Conservation (phyloP, 2,113 vertebrate species). For the Colistium nudipinnis region DNA sequence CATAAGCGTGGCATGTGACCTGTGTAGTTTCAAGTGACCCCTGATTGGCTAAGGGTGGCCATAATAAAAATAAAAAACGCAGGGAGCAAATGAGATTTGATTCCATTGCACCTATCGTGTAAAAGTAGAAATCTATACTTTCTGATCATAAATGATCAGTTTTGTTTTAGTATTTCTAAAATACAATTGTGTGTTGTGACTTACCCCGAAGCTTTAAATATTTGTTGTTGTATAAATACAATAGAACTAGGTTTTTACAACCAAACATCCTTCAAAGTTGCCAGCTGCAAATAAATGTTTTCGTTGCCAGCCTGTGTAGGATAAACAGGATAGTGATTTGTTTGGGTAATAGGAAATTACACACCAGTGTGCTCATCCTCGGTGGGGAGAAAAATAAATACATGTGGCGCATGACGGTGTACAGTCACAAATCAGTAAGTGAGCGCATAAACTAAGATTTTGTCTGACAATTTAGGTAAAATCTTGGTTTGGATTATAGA, state of each 20-base stretch:
- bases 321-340: not conserved
- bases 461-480: too few species aligned
- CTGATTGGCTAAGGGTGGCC: not conserved
- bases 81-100: slow-evolving; percentile 14
- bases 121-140: slow-evolving; percentile 14
- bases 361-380: too few species aligned
- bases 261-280: not conserved
- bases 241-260: not conserved
- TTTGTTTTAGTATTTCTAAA: slow-evolving; percentile 12
- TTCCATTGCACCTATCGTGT: not conserved
- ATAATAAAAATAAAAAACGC: slow-evolving; percentile 1
- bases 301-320: slow-evolving; percentile 1
- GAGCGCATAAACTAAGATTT: too few species aligned
- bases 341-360: too few species aligned
- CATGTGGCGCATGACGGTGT: too few species aligned
- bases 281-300: slow-evolving; percentile 23
- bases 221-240: slow-evolving; percentile 12
- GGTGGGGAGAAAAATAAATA: too few species aligned
- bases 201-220: slow-evolving; percentile 15
- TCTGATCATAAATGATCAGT: slow-evolving; percentile 24
- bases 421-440: too few species aligned
- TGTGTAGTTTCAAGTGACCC: slow-evolving; percentile 9
- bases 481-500: too few species aligned
- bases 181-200: not conserved
- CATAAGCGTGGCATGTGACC: slow-evolving; percentile 55